phyloP scores from a whole-genome alignment of 2,888 invertebrate genomes.

The Meloe dianella region DNA sequence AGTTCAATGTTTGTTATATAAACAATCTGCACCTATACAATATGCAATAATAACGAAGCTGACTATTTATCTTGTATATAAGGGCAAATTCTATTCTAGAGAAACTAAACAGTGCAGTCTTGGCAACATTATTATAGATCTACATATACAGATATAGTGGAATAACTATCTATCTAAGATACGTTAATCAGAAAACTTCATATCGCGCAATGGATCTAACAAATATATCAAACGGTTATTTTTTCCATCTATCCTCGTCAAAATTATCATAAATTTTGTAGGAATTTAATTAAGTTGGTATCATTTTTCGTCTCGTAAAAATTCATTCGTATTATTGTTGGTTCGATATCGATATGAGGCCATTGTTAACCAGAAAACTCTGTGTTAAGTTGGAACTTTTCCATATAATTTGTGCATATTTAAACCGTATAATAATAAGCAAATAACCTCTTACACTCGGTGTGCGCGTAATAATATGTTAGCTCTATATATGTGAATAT shows the following conservation, averaged over 20 bases:
- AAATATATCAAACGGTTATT: too few species aligned
- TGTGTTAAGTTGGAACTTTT: constrained; percentile 32
- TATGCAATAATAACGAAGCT: constrained; percentile 53
- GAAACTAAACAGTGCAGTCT: constrained; percentile 43
- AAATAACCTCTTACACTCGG: constrained; percentile 24
- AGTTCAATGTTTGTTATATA: constrained; percentile 60
- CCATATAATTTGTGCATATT: constrained; percentile 44
- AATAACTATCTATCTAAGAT: too few species aligned
- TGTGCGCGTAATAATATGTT: constrained; percentile 40
- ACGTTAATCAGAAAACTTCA: too few species aligned
- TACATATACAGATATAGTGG: constrained; percentile 30
- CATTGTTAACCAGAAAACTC: constrained; percentile 18
- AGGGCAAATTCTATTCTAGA: constrained; percentile 41
- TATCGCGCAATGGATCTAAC: too few species aligned
- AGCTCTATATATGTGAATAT: constrained; percentile 36
- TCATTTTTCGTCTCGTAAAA: neutral
- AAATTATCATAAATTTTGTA: too few species aligned
- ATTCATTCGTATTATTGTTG: neutral
- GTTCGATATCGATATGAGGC: constrained; percentile 7
- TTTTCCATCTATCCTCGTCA: too few species aligned
- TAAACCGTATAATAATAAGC: constrained; percentile 38
- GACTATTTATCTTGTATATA: constrained; percentile 53
- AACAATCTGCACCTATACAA: constrained; percentile 55
- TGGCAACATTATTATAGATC: constrained; percentile 40
- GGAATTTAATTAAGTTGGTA: too few species aligned